These are phyloP conservation scores for Apostichopus californicus DNA, from an alignment of 35 echinoderm and acorn worm species.

Conservation along the genomic window DNA sequence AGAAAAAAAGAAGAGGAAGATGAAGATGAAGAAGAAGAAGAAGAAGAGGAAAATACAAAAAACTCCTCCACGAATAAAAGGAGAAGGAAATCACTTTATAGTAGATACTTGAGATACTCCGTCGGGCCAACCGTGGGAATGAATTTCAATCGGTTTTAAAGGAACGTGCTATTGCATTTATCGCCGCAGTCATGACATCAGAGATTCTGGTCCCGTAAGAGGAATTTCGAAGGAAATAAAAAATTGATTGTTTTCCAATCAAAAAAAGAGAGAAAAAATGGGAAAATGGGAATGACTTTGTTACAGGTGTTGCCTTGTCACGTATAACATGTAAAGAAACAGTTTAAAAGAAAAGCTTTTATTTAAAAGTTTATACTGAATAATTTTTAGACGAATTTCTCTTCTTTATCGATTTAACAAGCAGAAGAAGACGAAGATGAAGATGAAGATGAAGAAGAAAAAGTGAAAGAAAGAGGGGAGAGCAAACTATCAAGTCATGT, in stretches of 20 bases:
- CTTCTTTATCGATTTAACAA: too few relatives aligned
- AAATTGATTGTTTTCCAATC: conserved; percentile 11
- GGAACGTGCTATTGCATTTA: background rate
- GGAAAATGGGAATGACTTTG: background rate
- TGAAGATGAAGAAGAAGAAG: background rate
- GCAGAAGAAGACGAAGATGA: too few relatives aligned
- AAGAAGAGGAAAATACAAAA: too few relatives aligned
- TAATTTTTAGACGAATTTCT: too few relatives aligned
- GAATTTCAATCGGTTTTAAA: background rate
- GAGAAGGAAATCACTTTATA: conserved; percentile 16
- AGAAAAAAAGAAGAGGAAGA: background rate
- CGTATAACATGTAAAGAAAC: background rate
- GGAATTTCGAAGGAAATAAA: background rate
- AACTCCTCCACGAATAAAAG: background rate
- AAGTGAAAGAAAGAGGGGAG: too few relatives aligned
- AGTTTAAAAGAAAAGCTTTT: too few relatives aligned
- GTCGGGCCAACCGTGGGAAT: conserved; percentile 28
- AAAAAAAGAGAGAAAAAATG: background rate
- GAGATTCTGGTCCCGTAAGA: background rate
- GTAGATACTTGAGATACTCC: background rate
- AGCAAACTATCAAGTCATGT: too few relatives aligned
- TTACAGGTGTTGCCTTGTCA: conserved; percentile 4
- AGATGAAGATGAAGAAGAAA: too few relatives aligned
- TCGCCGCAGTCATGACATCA: background rate
- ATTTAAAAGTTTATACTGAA: too few relatives aligned